Evolutionary conservation across 2,888 invertebrate species (phyloP).

Genomic region (Pollenia angustigena): DNA sequence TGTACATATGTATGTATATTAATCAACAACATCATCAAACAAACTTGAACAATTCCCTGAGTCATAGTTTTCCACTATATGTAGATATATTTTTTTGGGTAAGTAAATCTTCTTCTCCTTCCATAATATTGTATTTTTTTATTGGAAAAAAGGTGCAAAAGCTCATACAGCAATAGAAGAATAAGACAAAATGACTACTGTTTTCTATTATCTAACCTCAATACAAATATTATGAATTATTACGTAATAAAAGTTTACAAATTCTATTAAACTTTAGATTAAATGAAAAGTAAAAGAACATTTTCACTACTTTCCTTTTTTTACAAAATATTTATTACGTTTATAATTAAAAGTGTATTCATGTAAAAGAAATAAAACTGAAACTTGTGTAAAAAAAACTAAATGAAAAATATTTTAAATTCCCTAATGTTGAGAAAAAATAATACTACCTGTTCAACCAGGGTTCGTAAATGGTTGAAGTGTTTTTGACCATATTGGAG

Average conservation of each 20-base stretch:
- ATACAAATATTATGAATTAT: slow-evolving; percentile 3
- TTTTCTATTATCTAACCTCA: slow-evolving; percentile 19
- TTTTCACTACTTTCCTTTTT: not conserved
- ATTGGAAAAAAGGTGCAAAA: slow-evolving; percentile 13
- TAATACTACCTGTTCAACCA: not conserved
- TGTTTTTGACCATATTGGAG: slow-evolving; percentile 3
- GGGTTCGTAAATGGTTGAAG: no score
- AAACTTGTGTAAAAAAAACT: not conserved
- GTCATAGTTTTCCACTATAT: not conserved
- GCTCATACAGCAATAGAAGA: not conserved
- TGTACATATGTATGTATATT: no score
- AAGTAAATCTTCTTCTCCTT: not conserved
- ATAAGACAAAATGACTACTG: no score
- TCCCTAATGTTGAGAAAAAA: slow-evolving; percentile 23
- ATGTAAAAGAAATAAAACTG: not conserved
- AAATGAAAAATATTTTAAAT: slow-evolving; percentile 8
- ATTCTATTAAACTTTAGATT: slow-evolving; percentile 9
- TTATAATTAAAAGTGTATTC: slow-evolving; percentile 17
- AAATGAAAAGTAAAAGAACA: not conserved
- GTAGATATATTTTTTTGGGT: not conserved
- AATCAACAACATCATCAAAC: not conserved
- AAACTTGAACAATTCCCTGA: slow-evolving; percentile 1
- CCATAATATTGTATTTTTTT: not conserved
- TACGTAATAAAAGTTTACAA: slow-evolving; percentile 35
- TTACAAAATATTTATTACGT: not conserved